Base-by-base conservation (phyloP, 1,140 invertebrate species). In the Helicoverpa zea region DNA sequence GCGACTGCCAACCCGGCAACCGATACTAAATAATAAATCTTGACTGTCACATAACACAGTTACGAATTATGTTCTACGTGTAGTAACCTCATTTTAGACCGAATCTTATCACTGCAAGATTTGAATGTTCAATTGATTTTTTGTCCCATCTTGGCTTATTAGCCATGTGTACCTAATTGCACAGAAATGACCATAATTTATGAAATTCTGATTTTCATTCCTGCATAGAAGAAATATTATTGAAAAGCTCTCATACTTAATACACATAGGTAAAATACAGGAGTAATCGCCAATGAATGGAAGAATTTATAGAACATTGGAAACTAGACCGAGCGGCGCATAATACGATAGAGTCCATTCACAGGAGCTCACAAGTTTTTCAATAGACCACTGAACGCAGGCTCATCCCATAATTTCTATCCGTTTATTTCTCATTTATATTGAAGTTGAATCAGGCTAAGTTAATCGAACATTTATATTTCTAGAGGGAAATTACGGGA, bases 1-100 rank as follows among this genome's bases (percentile, higher is more conserved):
- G 13, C 66, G 81, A 74, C 80, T 81, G 81, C 81, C 81, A 82
- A 79, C 81, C 73, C 63, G 68, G 59, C 66, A 79, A 73, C 56
- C 66, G 75, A 79, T 79, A 73, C 68, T 61, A 52, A 52, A 54
- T 68, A 73, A 82, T 81, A 81, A 81, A 81, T 77, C 54, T 81
- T 72, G 16, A 66, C 49, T 68, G 59, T 63, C 70, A 58, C 70
- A 54, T 70, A 66, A 66, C 66, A 73, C 70, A 73, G 70, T 73
- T 73, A 52, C 70, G 52, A 73, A 58, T 73, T 73, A 51, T 73
- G 70, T 30, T 73, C 70, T 52, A 56, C 70, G 14, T 73, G 52
- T 73, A 73, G 52, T 58, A 73, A 73, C 70, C 70, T 73, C 29
- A 58, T 58, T 73, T 70, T 70, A 70, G 49, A 70, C 49, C 29